Evolutionary conservation across 2,888 invertebrate species (phyloP), one percentile per base, ranked within the genome.

Genomic region (Xestia sexstrigata): DNA sequence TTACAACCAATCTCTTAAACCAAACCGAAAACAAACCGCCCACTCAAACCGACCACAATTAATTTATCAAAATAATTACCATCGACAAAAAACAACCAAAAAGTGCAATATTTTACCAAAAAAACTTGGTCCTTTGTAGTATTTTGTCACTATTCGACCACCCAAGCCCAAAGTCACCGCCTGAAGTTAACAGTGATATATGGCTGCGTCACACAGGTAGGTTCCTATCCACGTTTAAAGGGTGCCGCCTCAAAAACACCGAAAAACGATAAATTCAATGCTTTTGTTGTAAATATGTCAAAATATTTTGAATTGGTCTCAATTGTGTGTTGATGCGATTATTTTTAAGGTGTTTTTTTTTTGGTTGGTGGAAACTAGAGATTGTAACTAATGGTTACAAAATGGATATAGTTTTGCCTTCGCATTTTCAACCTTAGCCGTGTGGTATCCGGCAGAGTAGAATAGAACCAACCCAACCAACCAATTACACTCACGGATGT

Each of bases 61-160:
- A 87, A 88, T 88, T 87, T 88, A 87, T 88, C 88, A 88, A 84
- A 78, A 82, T 83, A 83, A 87, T 80, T 77, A 76, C 84, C 74
- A 9, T 13, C 15, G 4, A 81, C 71, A 60, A 81, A 79, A 87
- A 83, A 71, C 6, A 47, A n/a, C 49, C 73, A 83, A 85, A 85
- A 82, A 73, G 66, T 69, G 75, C 74, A 72, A 87, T 88, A 88
- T 69, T 82, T 88, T 71, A 87, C 72, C 17, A 35, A 63, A 83
- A 79, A 80, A 85, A 77, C 1, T 23, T 52, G 6, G 0, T 30
- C 63, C 74, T 86, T 88, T 87, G 85, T 87, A 87, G 70, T 79
- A 87, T 87, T 87, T 88, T 87, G 87, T 87, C 88, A 88, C 87
- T 81, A 84, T 45, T 13, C 66, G 87, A 78, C 87, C 87, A 87